phyloP scores from a whole-genome alignment of 2,797 vertebrate species.

The Protosalanx chinensis region DNA sequence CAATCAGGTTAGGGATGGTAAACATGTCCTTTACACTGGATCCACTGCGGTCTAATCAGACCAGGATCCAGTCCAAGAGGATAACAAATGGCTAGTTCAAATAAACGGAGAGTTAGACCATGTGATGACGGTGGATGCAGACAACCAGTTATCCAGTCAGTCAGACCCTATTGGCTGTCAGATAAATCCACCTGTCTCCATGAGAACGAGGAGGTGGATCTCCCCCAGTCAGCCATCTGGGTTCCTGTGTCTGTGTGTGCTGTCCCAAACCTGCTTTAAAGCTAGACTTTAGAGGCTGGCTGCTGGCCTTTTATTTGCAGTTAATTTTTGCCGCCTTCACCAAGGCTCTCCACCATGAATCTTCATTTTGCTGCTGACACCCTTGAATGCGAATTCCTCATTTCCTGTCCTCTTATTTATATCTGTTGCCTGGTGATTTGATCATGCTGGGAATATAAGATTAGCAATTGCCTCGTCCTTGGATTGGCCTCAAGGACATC shows the following conservation, averaged over 20 bases:
- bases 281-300: slow-evolving; percentile 76
- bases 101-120: slow-evolving; percentile 71
- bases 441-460: slow-evolving; percentile 94
- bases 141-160: slow-evolving; percentile 69
- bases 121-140: slow-evolving; percentile 66
- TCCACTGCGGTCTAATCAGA: no score
- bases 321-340: slow-evolving; percentile 85
- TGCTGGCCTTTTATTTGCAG: slow-evolving; percentile 84
- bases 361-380: slow-evolving; percentile 92
- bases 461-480: slow-evolving; percentile 92
- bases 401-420: slow-evolving; percentile 96
- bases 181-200: slow-evolving; percentile 80
- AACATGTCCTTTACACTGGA: no score
- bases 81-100: slow-evolving; percentile 63
- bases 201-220: slow-evolving; percentile 76
- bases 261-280: slow-evolving; percentile 56
- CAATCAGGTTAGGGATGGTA: neutral
- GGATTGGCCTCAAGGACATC: slow-evolving; percentile 90
- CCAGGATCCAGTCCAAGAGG: neutral
- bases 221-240: slow-evolving; percentile 38
- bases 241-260: slow-evolving; percentile 10
- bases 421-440: slow-evolving; percentile 94
- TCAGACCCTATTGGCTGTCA: slow-evolving; percentile 72
- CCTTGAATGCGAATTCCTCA: slow-evolving; percentile 95
- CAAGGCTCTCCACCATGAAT: slow-evolving; percentile 86